A percentile compares a stretch with the other conserved stretches of the same genome.
These are phyloP conservation scores for Capitella teleta DNA, from an alignment of 1,140 invertebrate genomes.

Conservation along the genomic window DNA sequence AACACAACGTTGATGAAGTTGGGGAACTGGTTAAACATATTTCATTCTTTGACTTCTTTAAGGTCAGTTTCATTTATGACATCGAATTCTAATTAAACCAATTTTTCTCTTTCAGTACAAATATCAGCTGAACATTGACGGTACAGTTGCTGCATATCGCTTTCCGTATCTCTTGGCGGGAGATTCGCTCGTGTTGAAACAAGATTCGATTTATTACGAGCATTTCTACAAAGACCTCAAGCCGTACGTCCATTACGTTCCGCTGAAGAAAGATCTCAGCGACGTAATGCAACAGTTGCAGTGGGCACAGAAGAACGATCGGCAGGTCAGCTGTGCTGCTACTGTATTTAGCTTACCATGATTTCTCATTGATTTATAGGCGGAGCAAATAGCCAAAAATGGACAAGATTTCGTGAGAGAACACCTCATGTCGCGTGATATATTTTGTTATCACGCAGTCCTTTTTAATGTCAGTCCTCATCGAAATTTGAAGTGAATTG, in stretches of 20 bases:
- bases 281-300: constrained; percentile 67
- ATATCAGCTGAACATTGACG: constrained; percentile 90
- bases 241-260: constrained; percentile 71
- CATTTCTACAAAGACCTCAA: constrained; percentile 74
- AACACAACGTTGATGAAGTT: constrained; percentile 64
- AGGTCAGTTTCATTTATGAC: constrained; percentile 52
- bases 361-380: constrained; percentile 29
- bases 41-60: constrained; percentile 90
- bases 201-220: constrained; percentile 86
- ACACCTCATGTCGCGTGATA: constrained; percentile 69
- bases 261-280: constrained; percentile 65
- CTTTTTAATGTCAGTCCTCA: constrained; percentile 51
- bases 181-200: constrained; percentile 77
- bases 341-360: background rate
- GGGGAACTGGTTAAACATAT: constrained; percentile 70
- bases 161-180: constrained; percentile 83
- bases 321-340: constrained; percentile 36
- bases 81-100: background rate
- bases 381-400: constrained; percentile 56
- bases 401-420: constrained; percentile 63
- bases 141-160: constrained; percentile 89
- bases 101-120: constrained; percentile 61
- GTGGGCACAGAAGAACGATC: constrained; percentile 71
- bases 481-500: background rate
- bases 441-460: constrained; percentile 79